These are phyloP conservation scores for Paramuricea clavata DNA, from an alignment of 92 coral and sea anemone species.

Conservation along the genomic window DNA sequence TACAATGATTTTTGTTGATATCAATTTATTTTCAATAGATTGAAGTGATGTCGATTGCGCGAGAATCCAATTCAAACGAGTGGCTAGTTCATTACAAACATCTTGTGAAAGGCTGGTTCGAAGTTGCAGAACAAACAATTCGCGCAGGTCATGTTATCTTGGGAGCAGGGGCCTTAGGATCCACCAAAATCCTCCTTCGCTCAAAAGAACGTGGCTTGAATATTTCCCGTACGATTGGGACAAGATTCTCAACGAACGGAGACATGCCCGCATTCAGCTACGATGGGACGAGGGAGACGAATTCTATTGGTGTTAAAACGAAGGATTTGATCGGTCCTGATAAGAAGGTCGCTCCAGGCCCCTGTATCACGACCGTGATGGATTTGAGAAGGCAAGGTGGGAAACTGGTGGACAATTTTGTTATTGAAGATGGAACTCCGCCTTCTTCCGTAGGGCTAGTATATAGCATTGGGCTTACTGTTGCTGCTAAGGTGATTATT, in stretches of 20 bases:
- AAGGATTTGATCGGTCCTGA: background rate
- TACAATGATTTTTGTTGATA: too few relatives aligned
- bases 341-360: slow-evolving; percentile 61
- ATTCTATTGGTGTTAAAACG: slow-evolving; percentile 56
- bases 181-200: slow-evolving; percentile 73
- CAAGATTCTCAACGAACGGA: slow-evolving; percentile 67
- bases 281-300: slow-evolving; percentile 44
- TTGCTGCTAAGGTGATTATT: slow-evolving; percentile 45
- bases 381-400: slow-evolving; percentile 52
- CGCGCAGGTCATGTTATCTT: slow-evolving; percentile 65
- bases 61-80: slow-evolving; percentile 43
- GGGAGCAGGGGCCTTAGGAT: slow-evolving; percentile 72
- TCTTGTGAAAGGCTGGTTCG: slow-evolving; percentile 29
- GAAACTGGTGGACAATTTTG: slow-evolving; percentile 14
- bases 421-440: slow-evolving; percentile 64
- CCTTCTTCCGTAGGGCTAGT: slow-evolving; percentile 28
- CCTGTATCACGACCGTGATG: slow-evolving; percentile 58
- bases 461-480: slow-evolving; percentile 33
- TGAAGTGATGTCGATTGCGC: slow-evolving; percentile 45
- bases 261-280: slow-evolving; percentile 68
- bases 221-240: slow-evolving; percentile 49
- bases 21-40: slow-evolving; percentile 6
- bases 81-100: slow-evolving; percentile 70
- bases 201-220: slow-evolving; percentile 66
- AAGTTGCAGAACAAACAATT: slow-evolving; percentile 48